Base-by-base conservation (phyloP, 2,888 invertebrate species). In the Ormyrus nitidulus region DNA sequence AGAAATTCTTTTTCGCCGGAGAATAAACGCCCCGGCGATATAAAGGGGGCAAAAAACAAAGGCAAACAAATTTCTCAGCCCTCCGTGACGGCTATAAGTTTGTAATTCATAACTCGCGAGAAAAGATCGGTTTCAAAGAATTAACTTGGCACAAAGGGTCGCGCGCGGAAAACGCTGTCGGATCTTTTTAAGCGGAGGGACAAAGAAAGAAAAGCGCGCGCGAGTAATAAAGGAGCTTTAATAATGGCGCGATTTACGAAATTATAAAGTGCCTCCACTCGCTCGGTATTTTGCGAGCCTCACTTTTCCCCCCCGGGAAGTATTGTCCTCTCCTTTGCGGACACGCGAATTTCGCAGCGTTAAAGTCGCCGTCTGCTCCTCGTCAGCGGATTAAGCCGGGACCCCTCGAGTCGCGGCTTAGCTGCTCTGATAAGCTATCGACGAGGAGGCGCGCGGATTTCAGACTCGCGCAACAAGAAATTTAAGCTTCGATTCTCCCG, bases 371-470 rank as follows among this genome's bases (percentile, higher is more conserved):
- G 11, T 56, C 19, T 64, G 65, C 69, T 85, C 83, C 82, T 84
- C 83, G 83, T 83, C 82, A 71, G 72, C 76, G 81, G 83, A 84
- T 84, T 84, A 83, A 76, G 66, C 34, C 64, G 74, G 75, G 81
- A 82, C 82, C 34, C 80, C 81, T 82, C 80, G 79, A 74, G 81
- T 78, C 62, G 71, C 62, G 75, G 81, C 81, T 84, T 82, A 82
- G 77, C 70, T 7, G 75, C 71, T 58, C 34, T 81, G 77, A 81
- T 83, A 82, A 83, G 78, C 80, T 81, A 83, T 82, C 80, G 77
- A 79, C 68, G 75, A 62, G 8, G 34, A 8, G 7, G n/a, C 34
- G 65, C 65, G 77, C 48, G 61, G 77, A 82, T 82, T 83, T 82
- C 78, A 74, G 76, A 80, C 80, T 80, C 80, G 59, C 68, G 53